Percentiles rank a stretch among this genome's conserved stretches.
These are phyloP conservation scores for Hemichromis elongatus DNA, from an alignment of 2,113 vertebrate genomes.

Conservation along the genomic window DNA sequence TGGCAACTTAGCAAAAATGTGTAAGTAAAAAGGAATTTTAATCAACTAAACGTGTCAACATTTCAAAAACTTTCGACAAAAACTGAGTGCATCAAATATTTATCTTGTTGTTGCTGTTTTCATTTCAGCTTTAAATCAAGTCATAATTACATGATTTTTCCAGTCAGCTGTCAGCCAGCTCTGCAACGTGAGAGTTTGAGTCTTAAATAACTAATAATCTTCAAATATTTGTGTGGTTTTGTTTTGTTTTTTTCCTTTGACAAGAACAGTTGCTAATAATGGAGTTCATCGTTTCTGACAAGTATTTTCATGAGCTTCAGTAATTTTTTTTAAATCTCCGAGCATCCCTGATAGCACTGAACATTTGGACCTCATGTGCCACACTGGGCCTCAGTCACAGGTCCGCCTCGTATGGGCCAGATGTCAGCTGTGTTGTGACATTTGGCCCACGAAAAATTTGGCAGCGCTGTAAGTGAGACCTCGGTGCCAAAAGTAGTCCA, in stretches of 20 bases:
- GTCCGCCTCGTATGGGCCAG: not conserved
- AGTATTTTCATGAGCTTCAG: not conserved
- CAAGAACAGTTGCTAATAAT: not conserved
- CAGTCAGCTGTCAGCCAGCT: not conserved
- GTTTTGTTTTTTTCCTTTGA: not conserved
- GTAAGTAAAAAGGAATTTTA: not conserved
- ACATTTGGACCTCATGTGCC: not conserved
- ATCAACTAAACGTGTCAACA: not conserved
- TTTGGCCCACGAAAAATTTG: not conserved
- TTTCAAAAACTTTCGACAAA: not conserved
- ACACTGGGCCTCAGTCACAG: not conserved
- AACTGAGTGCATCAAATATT: not conserved
- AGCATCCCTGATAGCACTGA: not conserved
- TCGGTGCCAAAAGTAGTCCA: not conserved
- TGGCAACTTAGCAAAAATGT: not conserved
- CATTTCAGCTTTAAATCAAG: not conserved
- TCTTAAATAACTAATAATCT: not conserved
- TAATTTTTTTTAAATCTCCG: not conserved
- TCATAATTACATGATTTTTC: not conserved
- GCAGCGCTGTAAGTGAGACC: not conserved
- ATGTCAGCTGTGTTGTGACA: not conserved
- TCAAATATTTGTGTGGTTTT: not conserved
- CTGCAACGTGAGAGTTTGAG: not conserved
- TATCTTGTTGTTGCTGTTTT: not conserved
- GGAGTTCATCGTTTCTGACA: not conserved